Evolutionary conservation across 2,888 invertebrate species (phyloP).

Genomic region (Perizoma flavofasciatum): DNA sequence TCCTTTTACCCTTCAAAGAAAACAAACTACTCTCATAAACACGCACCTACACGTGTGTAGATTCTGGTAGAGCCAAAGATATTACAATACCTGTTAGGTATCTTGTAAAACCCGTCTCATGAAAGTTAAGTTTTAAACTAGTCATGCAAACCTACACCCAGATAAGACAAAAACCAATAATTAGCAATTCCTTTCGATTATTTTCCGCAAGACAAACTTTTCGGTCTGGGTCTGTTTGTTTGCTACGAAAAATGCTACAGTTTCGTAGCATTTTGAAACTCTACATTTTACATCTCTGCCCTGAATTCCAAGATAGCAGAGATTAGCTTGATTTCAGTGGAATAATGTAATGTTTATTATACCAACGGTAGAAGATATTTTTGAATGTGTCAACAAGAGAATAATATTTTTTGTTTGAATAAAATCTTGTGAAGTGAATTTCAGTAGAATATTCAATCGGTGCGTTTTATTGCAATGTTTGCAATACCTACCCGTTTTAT

Average conservation of each 20-base stretch:
- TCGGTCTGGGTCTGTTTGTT: not conserved
- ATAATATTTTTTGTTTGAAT: too few relatives aligned
- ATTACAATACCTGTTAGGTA: too few relatives aligned
- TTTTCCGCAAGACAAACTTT: too few relatives aligned
- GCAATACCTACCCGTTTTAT: too few relatives aligned
- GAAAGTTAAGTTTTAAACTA: not conserved
- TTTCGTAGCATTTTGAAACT: slow-evolving; percentile 9
- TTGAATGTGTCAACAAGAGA: too few relatives aligned
- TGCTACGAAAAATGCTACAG: slow-evolving; percentile 21
- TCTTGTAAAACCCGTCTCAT: not conserved
- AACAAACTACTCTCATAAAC: not conserved
- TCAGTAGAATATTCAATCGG: too few relatives aligned
- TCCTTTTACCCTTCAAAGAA: too few relatives aligned
- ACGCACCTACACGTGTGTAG: not conserved
- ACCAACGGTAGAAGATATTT: too few relatives aligned
- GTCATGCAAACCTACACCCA: not conserved
- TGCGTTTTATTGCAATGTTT: too few relatives aligned
- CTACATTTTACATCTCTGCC: not conserved
- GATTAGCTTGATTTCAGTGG: not conserved
- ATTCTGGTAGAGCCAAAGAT: not conserved
- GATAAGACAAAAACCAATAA: not conserved
- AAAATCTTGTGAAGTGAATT: too few relatives aligned
- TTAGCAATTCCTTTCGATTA: too few relatives aligned
- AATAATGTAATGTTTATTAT: too few relatives aligned
- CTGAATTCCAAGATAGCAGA: slow-evolving; percentile 13